Base-by-base conservation (phyloP, 2,888 invertebrate species). In the Dione juno region DNA sequence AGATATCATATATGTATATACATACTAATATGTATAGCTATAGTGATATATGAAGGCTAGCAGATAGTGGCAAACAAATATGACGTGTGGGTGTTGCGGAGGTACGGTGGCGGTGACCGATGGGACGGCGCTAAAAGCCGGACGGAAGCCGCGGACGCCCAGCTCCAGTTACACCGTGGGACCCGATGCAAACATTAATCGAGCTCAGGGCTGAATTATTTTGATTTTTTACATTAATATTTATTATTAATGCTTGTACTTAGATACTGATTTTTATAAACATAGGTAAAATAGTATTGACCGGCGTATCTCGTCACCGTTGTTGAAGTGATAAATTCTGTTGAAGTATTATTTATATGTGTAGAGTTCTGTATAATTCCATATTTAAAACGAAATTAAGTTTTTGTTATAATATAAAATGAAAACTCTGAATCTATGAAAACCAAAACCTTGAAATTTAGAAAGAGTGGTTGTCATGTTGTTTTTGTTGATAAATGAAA, bases 101-200 rank as follows among this genome's bases (percentile, higher is more conserved):
- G 75, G 74, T 70, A 69, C 77, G 78, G 78, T 75, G 73, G 80
- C 74, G 81, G 79, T 82, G 80, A 78, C 78, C 78, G 80, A 79
- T 79, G 78, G 85, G 89, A 90, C 89, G 88, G 81, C 88, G 90
- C 90, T 92, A 92, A 93, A 93, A 93, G 92, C 92, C 92, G 92
- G 92, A 92, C 92, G 92, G 92, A 92, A 92, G 92, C 89, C 84
- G 84, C 88, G 88, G 90, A 87, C 90, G 86, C 85, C 84, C 85
- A 85, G 84, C 89, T 92, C 90, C 82, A 85, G 88, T 93, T 92
- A 90, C 64, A 86, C 86, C 92, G 92, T 92, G 92, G 91, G 92
- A 92, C 84, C 84, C 84, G 80, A 80, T 83, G 83, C 89, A 88
- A 88, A 88, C 84, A 84, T 79, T 73, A 69, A 61, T 57, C 57